These are phyloP conservation scores for Chrysina gloriosa DNA, from an alignment of 2,888 invertebrate species.

Conservation along the genomic window DNA sequence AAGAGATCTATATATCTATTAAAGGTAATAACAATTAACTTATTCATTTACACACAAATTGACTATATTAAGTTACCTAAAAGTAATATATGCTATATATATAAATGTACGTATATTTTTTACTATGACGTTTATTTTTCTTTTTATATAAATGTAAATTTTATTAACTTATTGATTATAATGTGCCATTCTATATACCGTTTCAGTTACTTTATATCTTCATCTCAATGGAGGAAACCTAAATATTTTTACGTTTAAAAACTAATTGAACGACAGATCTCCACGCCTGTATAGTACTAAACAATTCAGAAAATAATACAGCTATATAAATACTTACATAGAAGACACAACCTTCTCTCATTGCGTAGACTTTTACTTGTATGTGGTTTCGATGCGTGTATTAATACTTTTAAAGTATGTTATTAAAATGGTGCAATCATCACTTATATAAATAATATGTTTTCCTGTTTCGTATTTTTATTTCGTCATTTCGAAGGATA, in stretches of 20 bases:
- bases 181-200: conserved; percentile 49
- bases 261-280: background rate
- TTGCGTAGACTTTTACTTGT: no score
- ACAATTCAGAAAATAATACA: no score
- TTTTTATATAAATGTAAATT: conserved; percentile 22
- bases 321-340: background rate
- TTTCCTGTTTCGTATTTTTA: no score
- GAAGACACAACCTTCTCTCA: no score
- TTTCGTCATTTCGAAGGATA: no score
- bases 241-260: background rate
- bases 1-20: conserved; percentile 48
- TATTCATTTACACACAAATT: conserved; percentile 55
- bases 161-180: conserved; percentile 28
- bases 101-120: conserved; percentile 45
- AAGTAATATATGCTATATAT: no score
- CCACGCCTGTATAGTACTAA: background rate
- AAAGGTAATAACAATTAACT: conserved; percentile 57
- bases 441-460: no score
- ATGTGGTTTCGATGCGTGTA: no score
- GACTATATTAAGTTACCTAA: conserved; percentile 52
- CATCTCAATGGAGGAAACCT: background rate
- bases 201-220: conserved; percentile 26
- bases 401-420: no score
- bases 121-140: conserved; percentile 18
- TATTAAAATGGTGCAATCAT: background rate